Base-by-base conservation (phyloP, 1,140 invertebrate species). In the Condylostylus longicornis region DNA sequence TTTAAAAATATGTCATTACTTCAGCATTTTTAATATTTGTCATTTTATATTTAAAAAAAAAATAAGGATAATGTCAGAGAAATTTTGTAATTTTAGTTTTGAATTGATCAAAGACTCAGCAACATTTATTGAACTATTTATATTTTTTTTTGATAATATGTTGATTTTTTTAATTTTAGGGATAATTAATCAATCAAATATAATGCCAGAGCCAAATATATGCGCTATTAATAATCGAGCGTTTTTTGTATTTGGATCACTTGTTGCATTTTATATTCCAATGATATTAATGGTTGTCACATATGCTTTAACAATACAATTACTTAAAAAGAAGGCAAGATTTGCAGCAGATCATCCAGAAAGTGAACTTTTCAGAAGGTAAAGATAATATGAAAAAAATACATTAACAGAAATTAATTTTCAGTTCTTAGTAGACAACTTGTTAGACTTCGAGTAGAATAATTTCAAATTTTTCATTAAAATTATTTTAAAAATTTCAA, bases 181-280 rank as follows among this genome's bases (percentile, higher is more conserved):
- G 51, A 62, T 81, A 31, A 71, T 75, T 33, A 78, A 85, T 51
- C 62, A 69, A 13, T 61, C 63, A 28, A 85, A 84, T 53, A 82
- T 85, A 36, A 82, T 82, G 77, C 81, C 80, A 1, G 64, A 73
- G 31, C 69, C 72, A 4, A 66, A 74, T 18, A 54, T 71, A 18
- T 91, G 86, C 61, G 78, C 81, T 32, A 90, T 91, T 48, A 85
- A 85, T 62, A 89, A 88, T 61, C 66, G 79, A 10, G 69, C 79
- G 9, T 90, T 88, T 65, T 85, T 83, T 67, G 75, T 87, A 4
- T 83, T 88, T 48, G 85, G 83, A 0, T 91, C 87, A 0, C 62
- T 94, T 45, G 74, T 91, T 31, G 86, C 72, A 21, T 96, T 96
- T 63, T 93, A 93, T 64, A 78, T 95, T 29, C 90, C 90, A 1